These are phyloP conservation scores for Alca torda DNA, from an alignment of 2,797 vertebrate genomes.

Conservation along the genomic window DNA sequence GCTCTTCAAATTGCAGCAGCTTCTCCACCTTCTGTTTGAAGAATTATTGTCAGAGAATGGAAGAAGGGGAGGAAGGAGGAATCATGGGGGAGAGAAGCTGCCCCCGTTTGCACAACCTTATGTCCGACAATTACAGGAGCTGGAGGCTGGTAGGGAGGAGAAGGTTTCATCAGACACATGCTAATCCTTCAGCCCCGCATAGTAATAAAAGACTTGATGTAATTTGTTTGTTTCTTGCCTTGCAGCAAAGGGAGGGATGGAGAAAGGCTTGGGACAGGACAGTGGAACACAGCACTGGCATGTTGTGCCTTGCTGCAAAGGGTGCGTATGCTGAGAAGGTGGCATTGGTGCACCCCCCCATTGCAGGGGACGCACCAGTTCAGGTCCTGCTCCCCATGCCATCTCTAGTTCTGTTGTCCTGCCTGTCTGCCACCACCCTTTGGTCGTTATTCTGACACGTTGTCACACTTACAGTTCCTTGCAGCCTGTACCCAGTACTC, in stretches of 20 bases:
- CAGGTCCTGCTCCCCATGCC: background rate
- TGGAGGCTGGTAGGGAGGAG: background rate
- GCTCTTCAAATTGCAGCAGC: background rate
- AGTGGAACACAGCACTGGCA: background rate
- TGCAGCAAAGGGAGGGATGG: background rate
- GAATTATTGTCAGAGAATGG: background rate
- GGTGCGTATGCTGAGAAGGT: background rate
- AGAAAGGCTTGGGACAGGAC: background rate
- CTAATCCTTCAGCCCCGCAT: background rate
- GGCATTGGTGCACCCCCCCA: background rate
- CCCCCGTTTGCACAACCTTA: background rate
- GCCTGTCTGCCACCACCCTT: background rate
- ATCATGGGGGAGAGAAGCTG: background rate
- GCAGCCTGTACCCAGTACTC: background rate
- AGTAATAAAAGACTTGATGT: background rate
- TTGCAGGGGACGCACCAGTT: background rate
- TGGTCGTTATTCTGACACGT: accelerated
- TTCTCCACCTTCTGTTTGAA: background rate
- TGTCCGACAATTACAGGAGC: background rate
- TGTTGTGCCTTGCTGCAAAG: background rate
- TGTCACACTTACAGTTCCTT: background rate
- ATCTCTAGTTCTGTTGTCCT: background rate
- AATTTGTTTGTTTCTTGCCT: background rate
- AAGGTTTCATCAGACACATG: background rate
- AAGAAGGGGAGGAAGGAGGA: background rate